Evolutionary conservation across 2,888 invertebrate species (phyloP), one percentile per base, ranked within the genome.

Genomic region (Hedya salicella): DNA sequence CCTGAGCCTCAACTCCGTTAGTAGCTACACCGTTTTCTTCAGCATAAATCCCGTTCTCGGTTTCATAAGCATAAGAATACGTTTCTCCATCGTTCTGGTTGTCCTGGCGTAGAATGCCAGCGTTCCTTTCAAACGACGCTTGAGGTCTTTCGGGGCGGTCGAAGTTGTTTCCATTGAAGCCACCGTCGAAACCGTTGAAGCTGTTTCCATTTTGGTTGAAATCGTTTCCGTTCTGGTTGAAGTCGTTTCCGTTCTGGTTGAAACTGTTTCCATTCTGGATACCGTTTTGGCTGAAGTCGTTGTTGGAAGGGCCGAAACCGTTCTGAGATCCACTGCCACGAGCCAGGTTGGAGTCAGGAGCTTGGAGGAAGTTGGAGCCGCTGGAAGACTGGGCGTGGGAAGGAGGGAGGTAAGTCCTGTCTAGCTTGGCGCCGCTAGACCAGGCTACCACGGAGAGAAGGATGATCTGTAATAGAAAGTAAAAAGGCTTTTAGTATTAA

Each of bases 1-100:
- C 91, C 69, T 89, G 87, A 71, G 90, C 88, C 62, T 85, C 85
- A 0, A 90, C 91, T 17, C 91, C 91, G 54, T 91, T 85, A 6
- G 85, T 85, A 1, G 89, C 91, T 2, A 89, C 86, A 19, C 91
- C 91, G 67, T 70, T 87, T 62, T 91, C 91, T 64, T 91, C 90
- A 67, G 86, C 91, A 64, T 72, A 76, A 42, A 92, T 91, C 2
- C 91, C 91, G 68, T 91, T 91, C 63, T 91, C 88, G 42, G 91
- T 91, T 70, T 92, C 90, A 71, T 80, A 91, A 62, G 85, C 82
- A 50, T 87, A 91, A 0, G 87, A 78, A 69, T 85, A 91, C 40
- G 79, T 80, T 56, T 91, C 87, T 67, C 90, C 91, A 75, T 91
- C 82, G 66, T 89, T 89, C 25, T 84, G 77, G 66, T 78, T 85